Evolutionary conservation across 2,797 vertebrate genomes (phyloP).

Genomic region (Myotis planiceps): DNA sequence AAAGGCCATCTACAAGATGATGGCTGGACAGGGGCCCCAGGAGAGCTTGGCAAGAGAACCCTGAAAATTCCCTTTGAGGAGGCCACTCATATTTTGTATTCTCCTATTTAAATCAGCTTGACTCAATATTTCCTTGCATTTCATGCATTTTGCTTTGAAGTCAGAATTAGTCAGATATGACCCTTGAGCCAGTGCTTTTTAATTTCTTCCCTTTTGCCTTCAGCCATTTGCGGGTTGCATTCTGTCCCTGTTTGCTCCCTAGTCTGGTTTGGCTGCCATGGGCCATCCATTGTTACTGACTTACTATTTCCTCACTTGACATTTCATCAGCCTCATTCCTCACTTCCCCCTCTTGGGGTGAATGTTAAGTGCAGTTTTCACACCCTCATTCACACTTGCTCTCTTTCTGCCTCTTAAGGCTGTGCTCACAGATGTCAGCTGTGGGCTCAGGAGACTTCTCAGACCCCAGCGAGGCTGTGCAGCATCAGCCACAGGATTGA

Average conservation of each 20-base stretch:
- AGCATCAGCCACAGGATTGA: neutral
- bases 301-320: conserved; percentile 9
- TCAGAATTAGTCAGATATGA: neutral
- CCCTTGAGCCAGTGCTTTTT: neutral
- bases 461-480: neutral
- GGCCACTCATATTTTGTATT: neutral
- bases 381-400: neutral
- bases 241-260: neutral
- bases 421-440: neutral
- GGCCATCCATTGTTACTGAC: neutral
- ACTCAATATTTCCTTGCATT: conserved; percentile 17
- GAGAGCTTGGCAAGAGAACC: neutral
- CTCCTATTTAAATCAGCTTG: neutral
- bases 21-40: neutral
- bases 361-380: conserved; percentile 14
- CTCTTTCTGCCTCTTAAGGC: neutral
- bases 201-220: neutral
- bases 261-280: neutral
- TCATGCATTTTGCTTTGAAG: conserved; percentile 10
- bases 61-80: neutral
- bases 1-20: neutral
- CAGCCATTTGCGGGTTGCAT: neutral
- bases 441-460: neutral
- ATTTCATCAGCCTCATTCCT: conserved; percentile 40
- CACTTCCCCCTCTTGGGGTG: neutral